A percentile compares a stretch with the other conserved stretches of the same genome.
Evolutionary conservation across 2,113 vertebrate genomes (phyloP).

Genomic region (Epinephelus moara): DNA sequence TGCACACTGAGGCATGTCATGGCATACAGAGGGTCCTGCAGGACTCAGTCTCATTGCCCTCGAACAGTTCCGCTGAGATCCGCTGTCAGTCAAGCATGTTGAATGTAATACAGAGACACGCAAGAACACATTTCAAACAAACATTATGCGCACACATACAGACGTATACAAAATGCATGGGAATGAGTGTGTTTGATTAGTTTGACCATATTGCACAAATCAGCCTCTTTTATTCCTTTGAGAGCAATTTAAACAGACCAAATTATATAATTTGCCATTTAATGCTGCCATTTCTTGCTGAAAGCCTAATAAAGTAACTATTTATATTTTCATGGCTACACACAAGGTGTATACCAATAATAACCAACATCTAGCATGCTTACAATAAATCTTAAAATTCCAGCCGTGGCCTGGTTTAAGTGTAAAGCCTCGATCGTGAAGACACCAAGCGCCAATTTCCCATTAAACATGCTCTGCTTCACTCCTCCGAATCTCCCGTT

Average conservation of each 20-base stretch:
- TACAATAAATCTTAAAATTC: conserved; percentile 26
- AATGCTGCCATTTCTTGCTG: not conserved
- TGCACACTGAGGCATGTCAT: conserved; percentile 4
- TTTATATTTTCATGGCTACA: not conserved
- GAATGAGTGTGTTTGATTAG: not conserved
- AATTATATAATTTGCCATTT: not conserved
- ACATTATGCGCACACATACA: not conserved
- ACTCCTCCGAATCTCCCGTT: conserved; percentile 36
- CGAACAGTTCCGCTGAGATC: conserved; percentile 50
- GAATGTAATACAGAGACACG: conserved; percentile 27
- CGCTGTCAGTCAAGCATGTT: conserved; percentile 47
- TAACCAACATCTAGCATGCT: not conserved
- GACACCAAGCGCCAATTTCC: not conserved
- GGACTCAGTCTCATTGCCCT: conserved; percentile 61
- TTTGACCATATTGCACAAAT: not conserved
- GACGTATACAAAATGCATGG: not conserved
- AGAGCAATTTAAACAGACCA: conserved; percentile 12
- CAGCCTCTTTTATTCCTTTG: not conserved
- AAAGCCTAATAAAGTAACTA: conserved; percentile 7
- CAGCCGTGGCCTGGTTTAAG: conserved; percentile 26
- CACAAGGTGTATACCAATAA: not conserved
- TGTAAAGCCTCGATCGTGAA: not conserved
- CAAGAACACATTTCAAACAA: conserved; percentile 3
- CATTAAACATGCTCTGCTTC: conserved; percentile 44
- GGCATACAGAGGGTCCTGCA: conserved; percentile 36